Percentiles rank a stretch among this genome's conserved stretches.
Conservation (phyloP, 2,888 invertebrate species). For the Asteroscopus sphinx region DNA sequence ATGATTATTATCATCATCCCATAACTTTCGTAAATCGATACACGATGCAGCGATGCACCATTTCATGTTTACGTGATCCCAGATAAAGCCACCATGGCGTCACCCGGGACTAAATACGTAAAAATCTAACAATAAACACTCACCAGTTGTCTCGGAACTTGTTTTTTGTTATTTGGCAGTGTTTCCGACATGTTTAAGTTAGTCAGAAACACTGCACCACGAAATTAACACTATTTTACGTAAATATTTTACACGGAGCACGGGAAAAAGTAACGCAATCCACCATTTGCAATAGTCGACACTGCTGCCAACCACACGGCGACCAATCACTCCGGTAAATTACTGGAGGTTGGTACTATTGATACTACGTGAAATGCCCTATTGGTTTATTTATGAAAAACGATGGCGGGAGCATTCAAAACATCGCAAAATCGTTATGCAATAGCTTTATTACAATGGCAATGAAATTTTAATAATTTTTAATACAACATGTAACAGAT, state of each 20-base stretch:
- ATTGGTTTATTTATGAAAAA: conserved; percentile 81
- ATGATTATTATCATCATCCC: conserved; percentile 66
- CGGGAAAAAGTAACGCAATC: conserved; percentile 90
- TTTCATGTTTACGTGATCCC: conserved; percentile 91
- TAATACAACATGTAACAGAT: no score
- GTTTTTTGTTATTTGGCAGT: conserved; percentile 90
- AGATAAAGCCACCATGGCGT: conserved; percentile 92
- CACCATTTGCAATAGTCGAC: conserved; percentile 89
- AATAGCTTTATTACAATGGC: conserved; percentile 1
- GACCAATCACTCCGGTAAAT: conserved; percentile 81
- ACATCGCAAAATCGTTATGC: conserved; percentile 62
- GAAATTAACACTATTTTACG: conserved; percentile 89
- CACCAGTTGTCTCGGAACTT: conserved; percentile 91
- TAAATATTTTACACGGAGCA: conserved; percentile 90
- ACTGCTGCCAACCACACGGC: conserved; percentile 85
- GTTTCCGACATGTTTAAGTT: conserved; percentile 90
- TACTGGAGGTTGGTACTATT: conserved; percentile 80
- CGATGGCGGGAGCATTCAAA: conserved; percentile 76
- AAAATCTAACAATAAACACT: conserved; percentile 89
- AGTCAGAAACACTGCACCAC: conserved; percentile 89
- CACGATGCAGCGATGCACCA: conserved; percentile 90
- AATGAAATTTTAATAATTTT: no score
- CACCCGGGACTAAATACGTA: conserved; percentile 90
- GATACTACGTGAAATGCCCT: conserved; percentile 70
- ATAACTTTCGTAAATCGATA: conserved; percentile 86